Evolutionary conservation across 2,113 vertebrate genomes (phyloP).

Genomic region (Nicator chloris): DNA sequence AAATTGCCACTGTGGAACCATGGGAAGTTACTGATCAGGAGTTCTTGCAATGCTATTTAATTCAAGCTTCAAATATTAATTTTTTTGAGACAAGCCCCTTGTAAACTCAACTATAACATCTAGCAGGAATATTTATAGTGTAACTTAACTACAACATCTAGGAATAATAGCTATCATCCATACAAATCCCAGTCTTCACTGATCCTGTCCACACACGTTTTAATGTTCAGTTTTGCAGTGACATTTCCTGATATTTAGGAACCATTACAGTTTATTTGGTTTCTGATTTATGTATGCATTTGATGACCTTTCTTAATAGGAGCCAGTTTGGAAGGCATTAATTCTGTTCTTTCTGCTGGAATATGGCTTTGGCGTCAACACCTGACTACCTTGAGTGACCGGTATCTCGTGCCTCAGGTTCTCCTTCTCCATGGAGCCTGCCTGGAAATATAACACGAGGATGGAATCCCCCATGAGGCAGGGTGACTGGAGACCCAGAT

Average conservation of each 20-base stretch:
- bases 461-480: not conserved
- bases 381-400: rapidly evolving
- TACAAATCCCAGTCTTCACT: not conserved
- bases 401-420: rapidly evolving
- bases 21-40: not conserved
- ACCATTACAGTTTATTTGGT: not conserved
- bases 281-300: not conserved
- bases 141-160: not conserved
- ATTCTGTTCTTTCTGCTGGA: not conserved
- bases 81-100: not conserved
- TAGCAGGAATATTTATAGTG: not conserved
- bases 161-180: not conserved
- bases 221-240: not conserved
- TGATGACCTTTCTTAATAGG: not conserved
- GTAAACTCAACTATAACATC: not conserved
- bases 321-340: not conserved
- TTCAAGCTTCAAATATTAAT: not conserved
- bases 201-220: rapidly evolving
- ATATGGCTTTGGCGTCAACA: not conserved
- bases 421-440: not conserved
- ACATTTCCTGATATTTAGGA: not conserved
- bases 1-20: not conserved
- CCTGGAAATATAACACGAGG: not conserved
- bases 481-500: not conserved
- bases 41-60: not conserved